These are phyloP conservation scores for Hemicordylus capensis DNA, from an alignment of 2,113 vertebrate genomes.

Conservation along the genomic window DNA sequence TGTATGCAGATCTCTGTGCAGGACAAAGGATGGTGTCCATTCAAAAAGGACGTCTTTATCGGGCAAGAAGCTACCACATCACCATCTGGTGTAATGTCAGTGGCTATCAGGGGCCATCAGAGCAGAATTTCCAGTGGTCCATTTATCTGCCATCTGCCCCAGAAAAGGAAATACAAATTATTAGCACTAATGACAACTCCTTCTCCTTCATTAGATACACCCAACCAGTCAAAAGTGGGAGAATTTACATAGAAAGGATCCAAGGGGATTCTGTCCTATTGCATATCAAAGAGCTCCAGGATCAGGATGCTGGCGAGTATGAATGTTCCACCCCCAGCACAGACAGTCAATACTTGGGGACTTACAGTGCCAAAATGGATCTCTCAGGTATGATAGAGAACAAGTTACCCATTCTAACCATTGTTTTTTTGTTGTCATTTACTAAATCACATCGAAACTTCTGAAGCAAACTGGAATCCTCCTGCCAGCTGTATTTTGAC, in stretches of 20 bases:
- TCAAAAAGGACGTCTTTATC: conserved; percentile 84
- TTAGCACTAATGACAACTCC: conserved; percentile 86
- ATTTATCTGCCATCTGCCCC: conserved; percentile 83
- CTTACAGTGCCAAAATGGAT: conserved; percentile 75
- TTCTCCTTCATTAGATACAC: conserved; percentile 89
- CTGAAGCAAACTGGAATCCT: background rate
- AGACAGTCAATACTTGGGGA: conserved; percentile 64
- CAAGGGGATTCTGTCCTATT: conserved; percentile 81
- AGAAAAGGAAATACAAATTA: conserved; percentile 86
- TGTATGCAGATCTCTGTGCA: conserved; percentile 59
- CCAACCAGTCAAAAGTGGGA: conserved; percentile 80
- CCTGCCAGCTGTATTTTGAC: background rate
- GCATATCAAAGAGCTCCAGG: conserved; percentile 89
- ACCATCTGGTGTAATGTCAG: conserved; percentile 84
- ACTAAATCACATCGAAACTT: background rate
- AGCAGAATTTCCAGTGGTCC: conserved; percentile 91
- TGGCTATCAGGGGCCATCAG: conserved; percentile 56
- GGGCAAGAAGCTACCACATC: conserved; percentile 71
- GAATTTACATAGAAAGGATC: conserved; percentile 89
- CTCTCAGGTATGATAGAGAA: conserved; percentile 77
- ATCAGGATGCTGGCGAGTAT: conserved; percentile 81
- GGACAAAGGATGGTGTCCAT: conserved; percentile 70
- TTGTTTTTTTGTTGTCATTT: background rate
- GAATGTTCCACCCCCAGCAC: conserved; percentile 83
- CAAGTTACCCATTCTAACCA: accelerated